Evolutionary conservation across 2,888 invertebrate genomes (phyloP), one percentile per base, ranked within the genome.

Genomic region (Beris chalybata): DNA sequence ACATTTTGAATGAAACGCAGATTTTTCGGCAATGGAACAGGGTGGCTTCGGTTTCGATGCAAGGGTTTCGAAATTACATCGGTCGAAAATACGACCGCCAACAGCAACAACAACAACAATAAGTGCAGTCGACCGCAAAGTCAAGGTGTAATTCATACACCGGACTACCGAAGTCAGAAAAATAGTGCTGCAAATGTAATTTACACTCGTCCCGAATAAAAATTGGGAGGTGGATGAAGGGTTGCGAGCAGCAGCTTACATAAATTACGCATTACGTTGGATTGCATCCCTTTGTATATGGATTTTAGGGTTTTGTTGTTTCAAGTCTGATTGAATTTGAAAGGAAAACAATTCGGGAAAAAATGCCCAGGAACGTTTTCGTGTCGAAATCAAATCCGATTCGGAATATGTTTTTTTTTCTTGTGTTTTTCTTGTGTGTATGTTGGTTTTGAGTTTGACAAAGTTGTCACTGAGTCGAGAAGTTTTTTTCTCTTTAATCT

Each of bases 111-210:
- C 7, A 22, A 22, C 22, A 59, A 59, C 48, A 61, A 61, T 61
- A 38, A 61, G 50, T 61, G 50, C 61, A 61, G 61, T 61, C 61
- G 61, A 61, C 61, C 61, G 50, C 61, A 61, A 50, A 61, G 61
- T 61, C 61, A 61, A 61, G 61, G 61, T 61, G 61, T 61, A 61
- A 61, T 61, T 43, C 38, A 61, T 61, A 52, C 61, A 38, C 50
- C 50, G 61, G 61, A 53, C 50, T 50, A 22, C n/a, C n/a, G 30
- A 30, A 31, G 29, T 53, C 53, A 53, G n/a, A 4, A 44, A 56
- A 11, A 5, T 54, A n/a, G 30, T 38, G 9, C n/a, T 13, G 31
- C 59, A 12, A 31, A 59, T 48, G 61, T 61, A 61, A 61, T 61
- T 61, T 61, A 61, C 61, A 61, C 50, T 61, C 52, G 22, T 48